Base-by-base conservation (phyloP, 1,140 invertebrate species). In the Heterodera carotae region DNA sequence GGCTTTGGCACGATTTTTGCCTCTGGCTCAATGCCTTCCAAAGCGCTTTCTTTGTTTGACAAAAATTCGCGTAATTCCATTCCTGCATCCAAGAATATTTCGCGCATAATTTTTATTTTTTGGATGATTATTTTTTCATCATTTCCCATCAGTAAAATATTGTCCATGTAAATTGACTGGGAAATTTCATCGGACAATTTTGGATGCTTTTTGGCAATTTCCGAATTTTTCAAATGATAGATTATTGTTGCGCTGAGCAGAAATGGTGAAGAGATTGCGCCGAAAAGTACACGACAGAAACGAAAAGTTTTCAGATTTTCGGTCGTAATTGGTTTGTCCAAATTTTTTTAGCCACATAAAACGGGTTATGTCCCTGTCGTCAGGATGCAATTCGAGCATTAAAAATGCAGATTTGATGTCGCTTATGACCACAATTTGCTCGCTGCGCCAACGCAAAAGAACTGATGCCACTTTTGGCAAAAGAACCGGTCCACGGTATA, bases 401-500 rank as follows among this genome's bases (percentile, higher is more conserved):
- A 76, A 6, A 31, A 76, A 76, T 12, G 75, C 75, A 5, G 27
- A 12, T 25, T 77, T 25, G 25, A 76, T 78, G 31, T 76, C 75
- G 15, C 34, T 12, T 22, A 15, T 25, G 0, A 78, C 33, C 3
- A 80, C 68, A 3, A 78, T 53, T 18, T 25, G 2, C 0, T 3
- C 22, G 3, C 22, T 15, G 0, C 78, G 69, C 12, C 34, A 78
- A 8, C 77, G 79, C 12, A 78, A 10, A 5, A 80, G 31, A 2
- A 78, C 34, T 5, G 0, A 71, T 31, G 39, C 66, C 1, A 78
- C 2, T 12, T 76, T 27, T 22, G 77, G 77, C n/a, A 78, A 22
- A 10, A 53, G 4, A 10, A 60, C 36, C 25, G 78, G 78, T 10
- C 78, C 77, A 12, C 71, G 76, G 56, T 75, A 78, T 22, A 79